Base-by-base conservation (phyloP, 2,797 vertebrate species). In the Danio choprae region DNA sequence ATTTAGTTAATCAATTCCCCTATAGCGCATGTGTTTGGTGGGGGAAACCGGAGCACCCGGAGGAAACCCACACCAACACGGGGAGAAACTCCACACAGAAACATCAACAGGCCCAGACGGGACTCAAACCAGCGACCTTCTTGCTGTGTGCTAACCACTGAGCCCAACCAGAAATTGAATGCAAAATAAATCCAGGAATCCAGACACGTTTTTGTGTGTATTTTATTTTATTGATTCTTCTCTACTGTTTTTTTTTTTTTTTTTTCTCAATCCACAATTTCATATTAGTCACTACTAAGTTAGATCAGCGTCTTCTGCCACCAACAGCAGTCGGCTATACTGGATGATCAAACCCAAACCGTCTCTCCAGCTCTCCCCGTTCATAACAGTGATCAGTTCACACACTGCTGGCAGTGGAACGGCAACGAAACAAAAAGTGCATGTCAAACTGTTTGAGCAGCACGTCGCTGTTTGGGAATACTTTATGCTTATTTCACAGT, bases 211-310 rank as follows among this genome's bases (percentile, higher is more conserved):
- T 59, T 58, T 77, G 38, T 85, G 80, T 89, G 89, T 88, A 60
- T 89, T 90, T 88, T 83, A 85, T 84, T 91, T 93, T 91, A 91
- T 92, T 88, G 77, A 84, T 82, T 93, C 91, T 92, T 92, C 88
- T 92, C 93, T 94, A 94, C 91, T 92, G 89, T 89, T 86, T 92
- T 90, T 89, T 83, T 89, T 86, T 92, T 90, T 89, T 83, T 80
- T 89, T 89, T 90, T 85, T 77, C 88, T 93, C 89, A 94, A 90
- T 93, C 90, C 92, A 94, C 93, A 93, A 90, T 93, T 92, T 94
- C 91, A 93, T 95, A 94, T 95, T 94, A 95, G 91, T 94, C 92
- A 94, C 94, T 94, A 94, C 93, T 93, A 94, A 93, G 92, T 94
- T 95, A 94, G 92, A 89, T 94, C 90, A 92, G 89, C 89, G 93